Conservation (phyloP, 2,113 vertebrate genomes). For the Opisthocomus hoazin region DNA sequence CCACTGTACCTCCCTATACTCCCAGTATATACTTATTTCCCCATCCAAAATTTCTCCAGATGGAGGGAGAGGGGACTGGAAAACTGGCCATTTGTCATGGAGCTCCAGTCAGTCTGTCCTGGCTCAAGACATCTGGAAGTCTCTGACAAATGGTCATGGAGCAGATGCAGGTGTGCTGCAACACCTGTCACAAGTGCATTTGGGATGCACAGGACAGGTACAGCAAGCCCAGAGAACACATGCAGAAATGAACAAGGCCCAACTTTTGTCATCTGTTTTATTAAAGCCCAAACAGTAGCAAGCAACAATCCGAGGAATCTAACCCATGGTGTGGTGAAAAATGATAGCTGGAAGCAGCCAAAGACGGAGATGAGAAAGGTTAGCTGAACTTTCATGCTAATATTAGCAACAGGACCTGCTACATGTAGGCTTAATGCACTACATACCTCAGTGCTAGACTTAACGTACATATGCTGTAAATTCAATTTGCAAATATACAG, state of each 20-base stretch:
- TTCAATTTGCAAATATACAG: conserved; percentile 7
- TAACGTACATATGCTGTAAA: not conserved
- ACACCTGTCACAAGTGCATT: not conserved
- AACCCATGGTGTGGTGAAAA: not conserved
- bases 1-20: not conserved
- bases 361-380: not conserved
- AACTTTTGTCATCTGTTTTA: not conserved
- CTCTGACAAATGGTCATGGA: not conserved
- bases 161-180: not conserved
- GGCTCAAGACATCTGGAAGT: not conserved
- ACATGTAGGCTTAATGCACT: not conserved
- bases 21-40: not conserved
- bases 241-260: not conserved
- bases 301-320: not conserved
- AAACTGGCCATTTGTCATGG: not conserved
- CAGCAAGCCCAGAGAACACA: not conserved
- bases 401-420: conserved; percentile 15
- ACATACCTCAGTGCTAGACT: not conserved
- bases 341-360: not conserved
- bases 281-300: not conserved
- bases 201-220: not conserved
- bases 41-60: not conserved
- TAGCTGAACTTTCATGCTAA: conserved; percentile 9
- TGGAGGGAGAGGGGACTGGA: not conserved
- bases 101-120: not conserved